Evolutionary conservation across 2,888 invertebrate species (phyloP), one percentile per base, ranked within the genome.

Genomic region (Druceiella hillmani): DNA sequence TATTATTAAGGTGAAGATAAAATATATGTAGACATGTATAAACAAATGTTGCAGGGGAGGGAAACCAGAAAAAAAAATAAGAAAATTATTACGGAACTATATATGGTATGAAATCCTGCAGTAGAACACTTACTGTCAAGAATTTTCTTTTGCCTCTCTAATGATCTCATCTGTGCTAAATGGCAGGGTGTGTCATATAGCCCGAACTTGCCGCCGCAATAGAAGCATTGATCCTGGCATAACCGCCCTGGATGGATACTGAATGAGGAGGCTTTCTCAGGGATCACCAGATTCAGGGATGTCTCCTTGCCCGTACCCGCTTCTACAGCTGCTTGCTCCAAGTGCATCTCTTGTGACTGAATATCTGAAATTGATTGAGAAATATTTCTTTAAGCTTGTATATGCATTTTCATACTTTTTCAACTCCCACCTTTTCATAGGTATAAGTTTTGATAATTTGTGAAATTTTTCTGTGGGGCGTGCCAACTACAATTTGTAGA

Each of bases 201-300:
- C 1, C 89, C 89, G 52, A 90, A 90, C 61, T 87, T 89, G 6
- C 88, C 88, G 38, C 87, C 87, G 55, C 90, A 90, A 58, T 88
- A 88, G 55, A 83, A 84, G 56, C 90, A 90, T 52, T 88, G 87
- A 62, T 89, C 88, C 58, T 82, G 81, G 56, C 89, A 90, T 33
- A 87, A 62, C 6, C 88, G 65, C 0, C 81, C 87, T 0, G 88
- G 88, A 63, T 89, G 89, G 52, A 89, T 87, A 53, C 86, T 86
- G 61, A 89, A 89, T 0, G 88, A 88, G 5, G 87, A 87, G 1
- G 87, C 87, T 62, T 89, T 89, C 64, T 90, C 88, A 2, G 89
- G 89, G 50, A 90, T 88, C 38, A 89, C 84, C 52, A 89, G 75
- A 50, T 76, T 76, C 37, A 78, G 69, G 2, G 74, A 75, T 41